Conservation (phyloP, 2,113 vertebrate genomes). For the Amazona vittata region DNA sequence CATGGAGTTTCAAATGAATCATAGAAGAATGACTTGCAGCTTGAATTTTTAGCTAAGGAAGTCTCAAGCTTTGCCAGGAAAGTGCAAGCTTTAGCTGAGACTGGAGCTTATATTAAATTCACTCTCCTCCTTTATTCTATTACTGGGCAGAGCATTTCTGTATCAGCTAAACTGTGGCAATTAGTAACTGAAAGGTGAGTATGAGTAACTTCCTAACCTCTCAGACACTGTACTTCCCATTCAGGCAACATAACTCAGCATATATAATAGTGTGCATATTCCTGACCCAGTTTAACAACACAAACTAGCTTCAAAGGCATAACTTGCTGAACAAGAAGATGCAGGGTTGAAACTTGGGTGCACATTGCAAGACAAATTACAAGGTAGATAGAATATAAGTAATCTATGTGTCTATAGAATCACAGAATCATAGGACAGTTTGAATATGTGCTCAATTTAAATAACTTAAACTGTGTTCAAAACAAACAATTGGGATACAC, state of each 20-base stretch:
- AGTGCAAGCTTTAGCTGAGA: background rate
- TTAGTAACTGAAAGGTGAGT: background rate
- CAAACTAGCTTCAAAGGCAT: background rate
- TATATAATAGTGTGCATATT: too few species aligned
- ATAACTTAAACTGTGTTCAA: too few species aligned
- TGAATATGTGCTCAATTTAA: background rate
- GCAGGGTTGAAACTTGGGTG: background rate
- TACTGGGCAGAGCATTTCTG: background rate
- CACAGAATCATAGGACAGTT: background rate
- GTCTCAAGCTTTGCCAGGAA: background rate
- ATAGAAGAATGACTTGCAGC: background rate
- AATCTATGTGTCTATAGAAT: background rate
- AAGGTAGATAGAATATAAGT: background rate
- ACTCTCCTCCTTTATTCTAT: background rate
- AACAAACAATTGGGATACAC: background rate
- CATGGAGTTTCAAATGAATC: background rate
- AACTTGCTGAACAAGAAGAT: background rate
- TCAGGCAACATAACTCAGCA: background rate
- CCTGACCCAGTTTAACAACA: background rate
- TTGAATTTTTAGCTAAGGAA: background rate
- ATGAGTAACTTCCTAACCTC: background rate
- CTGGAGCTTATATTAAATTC: background rate
- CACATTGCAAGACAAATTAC: background rate
- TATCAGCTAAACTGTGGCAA: background rate
- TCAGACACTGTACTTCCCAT: background rate